Evolutionary conservation across 2,113 vertebrate species (phyloP), one percentile per base, ranked within the genome.

Genomic region (Carettochelys insculpta): DNA sequence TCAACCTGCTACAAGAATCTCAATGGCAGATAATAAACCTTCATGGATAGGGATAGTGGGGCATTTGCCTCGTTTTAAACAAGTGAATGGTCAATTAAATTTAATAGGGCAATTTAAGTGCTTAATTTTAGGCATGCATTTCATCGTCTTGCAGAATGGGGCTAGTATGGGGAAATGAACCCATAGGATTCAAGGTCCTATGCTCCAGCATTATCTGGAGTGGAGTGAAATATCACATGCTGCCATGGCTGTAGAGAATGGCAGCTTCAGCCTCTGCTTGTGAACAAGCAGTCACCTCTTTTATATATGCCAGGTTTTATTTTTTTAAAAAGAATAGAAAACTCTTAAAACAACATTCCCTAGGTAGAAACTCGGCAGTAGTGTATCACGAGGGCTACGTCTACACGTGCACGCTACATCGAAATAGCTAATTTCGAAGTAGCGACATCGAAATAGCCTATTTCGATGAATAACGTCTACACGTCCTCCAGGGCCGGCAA

Each of bases 231-330:
- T n/a, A n/a, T n/a, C n/a, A n/a, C n/a, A n/a, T n/a, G n/a, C n/a
- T n/a, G n/a, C n/a, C n/a, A n/a, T n/a, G n/a, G n/a, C n/a, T 65
- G 58, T 17, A 34, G 58, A 34, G 58, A 65, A 65, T 9, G 34
- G 24, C 47, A 22, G 4, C 17, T 82, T 14, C 52, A 86, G 29
- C 4, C 4, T 90, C 58, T 53, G 2, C 68, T 43, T 73, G 38
- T 52, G 79, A 68, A n/a, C 79, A 51, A 53, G 51, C 19, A 0
- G 0, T 1, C 0, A 29, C 88, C 73, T 83, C 6, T 2, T 89
- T 94, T 86, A 5, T 79, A 79, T 76, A 76, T 89, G 81, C 1
- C 51, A 11, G 38, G 47, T 43, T n/a, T 52, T 13, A 53, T 87
- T 86, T 80, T 75, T 51, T n/a, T 48, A 51, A 77, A 5, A 90